These are phyloP conservation scores for Serilophus lunatus DNA, from an alignment of 2,113 vertebrate species.

Conservation along the genomic window DNA sequence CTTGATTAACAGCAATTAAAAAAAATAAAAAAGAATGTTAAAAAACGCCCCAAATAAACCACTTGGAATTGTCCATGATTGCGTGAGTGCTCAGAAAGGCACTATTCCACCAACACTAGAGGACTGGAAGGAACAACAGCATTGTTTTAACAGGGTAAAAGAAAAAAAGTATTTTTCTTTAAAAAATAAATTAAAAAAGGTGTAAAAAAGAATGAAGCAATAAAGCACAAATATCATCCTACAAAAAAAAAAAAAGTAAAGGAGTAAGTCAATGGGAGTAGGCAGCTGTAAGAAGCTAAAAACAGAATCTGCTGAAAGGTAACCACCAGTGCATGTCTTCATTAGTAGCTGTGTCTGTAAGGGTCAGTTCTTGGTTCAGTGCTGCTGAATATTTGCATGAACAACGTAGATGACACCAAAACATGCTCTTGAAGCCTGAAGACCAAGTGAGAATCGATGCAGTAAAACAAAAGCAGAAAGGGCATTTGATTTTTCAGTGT, in stretches of 20 bases:
- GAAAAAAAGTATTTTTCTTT: not conserved
- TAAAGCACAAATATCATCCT: not conserved
- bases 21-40: not conserved
- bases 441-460: not conserved
- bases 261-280: not conserved
- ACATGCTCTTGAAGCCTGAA: not conserved
- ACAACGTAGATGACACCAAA: not conserved
- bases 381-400: not conserved
- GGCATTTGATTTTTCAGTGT: not conserved
- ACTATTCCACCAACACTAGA: not conserved
- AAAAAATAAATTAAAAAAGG: too few species aligned
- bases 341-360: not conserved
- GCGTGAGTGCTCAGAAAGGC: not conserved
- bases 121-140: not conserved
- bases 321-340: not conserved
- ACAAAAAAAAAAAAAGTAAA: not conserved
- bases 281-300: not conserved
- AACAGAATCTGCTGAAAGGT: not conserved
- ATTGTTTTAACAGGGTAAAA: not conserved
- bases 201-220: accelerated
- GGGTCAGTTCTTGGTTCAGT: not conserved
- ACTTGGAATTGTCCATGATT: not conserved
- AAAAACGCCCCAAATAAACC: not conserved
- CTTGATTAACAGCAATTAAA: not conserved
- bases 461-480: not conserved